These are phyloP conservation scores for Synanthedon vespiformis DNA, from an alignment of 2,888 invertebrate genomes.

Conservation along the genomic window DNA sequence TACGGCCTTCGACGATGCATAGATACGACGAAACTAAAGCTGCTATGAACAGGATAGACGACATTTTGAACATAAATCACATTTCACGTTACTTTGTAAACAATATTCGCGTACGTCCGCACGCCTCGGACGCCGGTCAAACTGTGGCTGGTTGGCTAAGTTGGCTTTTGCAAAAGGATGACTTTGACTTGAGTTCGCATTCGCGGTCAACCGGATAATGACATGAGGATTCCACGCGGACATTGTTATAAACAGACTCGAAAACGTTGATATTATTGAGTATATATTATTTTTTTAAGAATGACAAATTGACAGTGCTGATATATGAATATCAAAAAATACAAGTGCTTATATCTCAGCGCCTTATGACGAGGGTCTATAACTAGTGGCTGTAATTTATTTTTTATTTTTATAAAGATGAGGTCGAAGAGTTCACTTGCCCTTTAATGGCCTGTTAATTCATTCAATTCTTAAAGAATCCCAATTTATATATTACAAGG, in stretches of 20 bases:
- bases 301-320: no score
- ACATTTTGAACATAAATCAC: slow-evolving; percentile 1
- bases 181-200: neutral
- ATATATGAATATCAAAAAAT: no score
- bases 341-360: no score
- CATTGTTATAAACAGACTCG: neutral
- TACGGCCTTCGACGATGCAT: slow-evolving; percentile 19
- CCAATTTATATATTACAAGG: no score
- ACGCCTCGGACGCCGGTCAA: neutral
- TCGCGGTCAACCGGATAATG: neutral
- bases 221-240: neutral
- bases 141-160: neutral
- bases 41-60: slow-evolving; percentile 2
- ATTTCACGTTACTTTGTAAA: neutral
- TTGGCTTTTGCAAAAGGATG: neutral
- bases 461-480: no score
- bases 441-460: no score
- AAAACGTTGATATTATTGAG: no score
- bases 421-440: no score
- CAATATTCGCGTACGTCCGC: neutral
- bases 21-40: slow-evolving; percentile 11
- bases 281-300: no score
- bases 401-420: no score
- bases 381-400: no score
- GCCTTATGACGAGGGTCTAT: no score